Base-by-base conservation (phyloP, 2,888 invertebrate genomes). In the Rhingia rostrata region DNA sequence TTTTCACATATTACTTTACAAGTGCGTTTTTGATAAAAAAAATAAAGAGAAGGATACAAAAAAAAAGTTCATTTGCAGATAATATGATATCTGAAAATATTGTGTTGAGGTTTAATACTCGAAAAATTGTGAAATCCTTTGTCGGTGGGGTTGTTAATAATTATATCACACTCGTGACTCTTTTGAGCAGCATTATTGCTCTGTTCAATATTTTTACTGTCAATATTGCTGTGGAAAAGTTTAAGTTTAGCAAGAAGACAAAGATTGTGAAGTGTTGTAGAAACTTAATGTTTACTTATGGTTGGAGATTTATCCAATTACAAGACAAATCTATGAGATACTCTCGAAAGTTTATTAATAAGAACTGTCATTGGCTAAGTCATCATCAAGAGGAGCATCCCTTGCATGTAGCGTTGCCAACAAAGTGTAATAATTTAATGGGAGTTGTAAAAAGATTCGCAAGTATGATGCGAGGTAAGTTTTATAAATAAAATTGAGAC, bases 401-500 rank as follows among this genome's bases (percentile, higher is more conserved):
- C 4, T 70, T 70, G 54, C 61, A 53, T 32, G 51, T n/a, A 30
- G n/a, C 39, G 33, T 67, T 83, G 60, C 39, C 67, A 9, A 83
- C 67, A 51, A 69, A 83, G 72, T 78, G 78, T 78, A 69, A 73
- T 43, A 63, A 61, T 67, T 78, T 67, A 54, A 53, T 63, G 51
- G 45, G 61, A n/a, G 22, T 51, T 39, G 63, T 60, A 22, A 78
- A 78, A 61, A 67, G 73, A 74, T 79, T 74, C 78, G 64, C 73
- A 72, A 58, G 73, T 41, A 83, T 83, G 83, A 83, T 83, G 83
- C 83, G 83, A 69, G 83, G 83, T 83, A 83, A 73, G 79, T 35
- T 4, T 9, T 49, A 6, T 10, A 9, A n/a, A 0, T 30, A 2
- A 22, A 9, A 49, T 6, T 22, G 0, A 14, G 14, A 14, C 14